Conservation (phyloP, 2,113 vertebrate species). For the Muntiacus reevesi region DNA sequence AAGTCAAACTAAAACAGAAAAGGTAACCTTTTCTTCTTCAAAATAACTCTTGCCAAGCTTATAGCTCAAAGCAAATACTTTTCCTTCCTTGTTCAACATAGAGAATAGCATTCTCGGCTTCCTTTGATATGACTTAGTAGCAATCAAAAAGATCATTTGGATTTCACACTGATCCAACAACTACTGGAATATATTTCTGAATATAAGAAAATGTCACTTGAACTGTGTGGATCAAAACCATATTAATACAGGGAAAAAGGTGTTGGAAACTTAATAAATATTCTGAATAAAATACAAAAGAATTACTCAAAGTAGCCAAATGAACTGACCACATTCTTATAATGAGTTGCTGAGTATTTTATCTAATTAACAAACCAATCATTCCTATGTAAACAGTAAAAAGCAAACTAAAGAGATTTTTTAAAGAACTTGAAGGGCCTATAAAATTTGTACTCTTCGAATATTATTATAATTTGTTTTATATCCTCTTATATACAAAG, state of each 20-base stretch:
- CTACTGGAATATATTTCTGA: not conserved
- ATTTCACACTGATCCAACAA: not conserved
- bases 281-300: constrained; percentile 12
- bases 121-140: not conserved
- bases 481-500: not conserved
- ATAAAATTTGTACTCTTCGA: not conserved
- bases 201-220: not conserved
- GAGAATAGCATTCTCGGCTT: not conserved
- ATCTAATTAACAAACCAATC: constrained; percentile 7
- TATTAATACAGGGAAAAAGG: not conserved
- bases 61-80: not conserved
- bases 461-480: not conserved
- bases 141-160: not conserved
- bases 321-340: not conserved
- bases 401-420: not conserved
- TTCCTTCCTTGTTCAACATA: not conserved
- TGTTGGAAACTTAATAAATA: not conserved
- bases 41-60: constrained; percentile 7
- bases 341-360: constrained; percentile 32
- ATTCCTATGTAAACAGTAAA: not conserved
- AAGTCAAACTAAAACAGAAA: not conserved
- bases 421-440: not conserved
- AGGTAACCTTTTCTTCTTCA: not conserved
- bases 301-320: constrained; percentile 29
- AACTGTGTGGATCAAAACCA: not conserved